These are phyloP conservation scores for Virgularia gustaviana DNA, from an alignment of 92 coral and sea anemone species.

Conservation along the genomic window DNA sequence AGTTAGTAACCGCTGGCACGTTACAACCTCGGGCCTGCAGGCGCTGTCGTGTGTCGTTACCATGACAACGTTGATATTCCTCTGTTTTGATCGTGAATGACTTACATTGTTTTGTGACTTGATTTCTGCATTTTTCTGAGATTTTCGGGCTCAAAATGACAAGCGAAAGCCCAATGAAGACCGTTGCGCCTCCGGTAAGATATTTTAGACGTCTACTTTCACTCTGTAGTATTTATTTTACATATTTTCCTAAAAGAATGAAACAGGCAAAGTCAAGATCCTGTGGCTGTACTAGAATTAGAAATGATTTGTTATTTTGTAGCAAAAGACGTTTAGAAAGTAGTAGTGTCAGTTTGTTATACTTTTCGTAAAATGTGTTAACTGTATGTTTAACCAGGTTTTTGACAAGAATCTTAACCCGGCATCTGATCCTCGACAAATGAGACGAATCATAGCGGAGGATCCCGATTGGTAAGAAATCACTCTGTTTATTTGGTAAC, in stretches of 20 bases:
- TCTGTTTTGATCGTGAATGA: slow-evolving; percentile 12
- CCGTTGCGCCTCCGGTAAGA: slow-evolving; percentile 30
- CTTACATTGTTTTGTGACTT: background rate
- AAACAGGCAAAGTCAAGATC: no score
- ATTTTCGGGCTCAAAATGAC: slow-evolving; percentile 10
- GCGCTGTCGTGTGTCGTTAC: background rate
- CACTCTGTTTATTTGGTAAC: background rate
- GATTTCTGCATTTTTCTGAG: background rate
- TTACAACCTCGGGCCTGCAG: no score
- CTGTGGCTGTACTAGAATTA: no score
- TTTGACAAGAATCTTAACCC: slow-evolving; percentile 73
- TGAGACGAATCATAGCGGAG: slow-evolving; percentile 96
- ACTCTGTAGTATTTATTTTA: background rate
- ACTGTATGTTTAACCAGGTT: slow-evolving; percentile 46
- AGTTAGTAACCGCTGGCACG: no score
- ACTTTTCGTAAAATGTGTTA: background rate
- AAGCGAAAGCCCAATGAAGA: background rate
- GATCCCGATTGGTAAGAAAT: slow-evolving; percentile 83
- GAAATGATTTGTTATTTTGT: background rate
- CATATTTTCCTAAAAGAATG: no score
- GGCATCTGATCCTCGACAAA: slow-evolving; percentile 92
- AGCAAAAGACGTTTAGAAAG: background rate
- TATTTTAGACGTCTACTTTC: no score
- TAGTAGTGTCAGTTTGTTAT: background rate
- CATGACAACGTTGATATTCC: slow-evolving; percentile 18